A percentile compares a stretch with the other conserved stretches of the same genome.
phyloP scores from a whole-genome alignment of 2,888 invertebrate genomes.

The Gryllus longicercus region DNA sequence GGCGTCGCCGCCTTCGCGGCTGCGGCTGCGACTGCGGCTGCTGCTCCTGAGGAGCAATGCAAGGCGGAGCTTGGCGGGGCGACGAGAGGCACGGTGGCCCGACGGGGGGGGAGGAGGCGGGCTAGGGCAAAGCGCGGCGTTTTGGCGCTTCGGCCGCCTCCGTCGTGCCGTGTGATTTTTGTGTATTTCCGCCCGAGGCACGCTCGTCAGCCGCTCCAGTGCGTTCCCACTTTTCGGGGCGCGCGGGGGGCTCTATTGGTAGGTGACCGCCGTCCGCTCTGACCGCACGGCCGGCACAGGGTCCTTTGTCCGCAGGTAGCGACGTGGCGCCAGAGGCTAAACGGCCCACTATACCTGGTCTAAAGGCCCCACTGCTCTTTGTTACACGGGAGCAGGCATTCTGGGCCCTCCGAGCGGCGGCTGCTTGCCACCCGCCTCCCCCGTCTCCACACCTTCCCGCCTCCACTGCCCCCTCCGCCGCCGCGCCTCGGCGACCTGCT shows the following conservation, averaged over 20 bases:
- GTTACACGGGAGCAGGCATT: background rate
- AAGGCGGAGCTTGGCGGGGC: no score
- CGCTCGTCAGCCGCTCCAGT: background rate
- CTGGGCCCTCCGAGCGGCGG: background rate
- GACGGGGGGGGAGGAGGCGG: background rate
- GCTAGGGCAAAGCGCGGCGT: background rate
- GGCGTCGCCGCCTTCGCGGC: no score
- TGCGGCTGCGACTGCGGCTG: no score
- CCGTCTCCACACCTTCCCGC: background rate
- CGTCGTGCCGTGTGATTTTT: background rate
- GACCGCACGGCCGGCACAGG: constrained; percentile 17
- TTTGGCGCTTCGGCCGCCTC: background rate
- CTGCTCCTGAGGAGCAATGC: no score
- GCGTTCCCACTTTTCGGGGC: background rate
- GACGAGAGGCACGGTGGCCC: background rate
- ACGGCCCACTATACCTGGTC: background rate
- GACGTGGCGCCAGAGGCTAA: constrained; percentile 17
- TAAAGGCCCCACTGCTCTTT: constrained; percentile 8
- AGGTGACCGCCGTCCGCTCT: constrained; percentile 6
- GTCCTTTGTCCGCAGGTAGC: constrained; percentile 17
- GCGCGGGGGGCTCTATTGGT: background rate
- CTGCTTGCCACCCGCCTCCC: background rate
- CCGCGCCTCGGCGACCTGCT: no score
- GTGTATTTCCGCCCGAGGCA: constrained; percentile 8
- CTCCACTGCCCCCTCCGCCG: background rate